Conservation (phyloP, 2,113 vertebrate species). For the Procapra przewalskii region DNA sequence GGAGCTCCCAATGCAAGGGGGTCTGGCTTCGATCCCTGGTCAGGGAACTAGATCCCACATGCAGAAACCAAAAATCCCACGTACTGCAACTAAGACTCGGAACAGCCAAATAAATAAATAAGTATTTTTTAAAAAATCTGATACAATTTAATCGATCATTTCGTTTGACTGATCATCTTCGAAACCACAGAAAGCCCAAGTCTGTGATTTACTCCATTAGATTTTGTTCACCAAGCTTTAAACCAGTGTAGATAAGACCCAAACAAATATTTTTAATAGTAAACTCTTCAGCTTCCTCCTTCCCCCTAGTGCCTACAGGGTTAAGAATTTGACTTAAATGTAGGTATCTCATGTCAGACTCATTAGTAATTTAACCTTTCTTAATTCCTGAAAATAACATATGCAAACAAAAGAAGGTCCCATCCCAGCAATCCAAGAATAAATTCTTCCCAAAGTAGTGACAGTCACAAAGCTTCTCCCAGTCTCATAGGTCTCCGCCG, state of each 20-base stretch:
- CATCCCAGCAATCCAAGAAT: background rate
- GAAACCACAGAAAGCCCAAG: slow-evolving; percentile 1
- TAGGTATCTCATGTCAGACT: slow-evolving; percentile 25
- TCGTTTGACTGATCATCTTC: background rate
- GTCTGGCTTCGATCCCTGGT: background rate
- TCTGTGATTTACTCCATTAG: slow-evolving; percentile 28
- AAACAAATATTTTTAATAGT: background rate
- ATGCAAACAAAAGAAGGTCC: slow-evolving; percentile 17
- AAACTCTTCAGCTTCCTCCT: background rate
- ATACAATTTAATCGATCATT: slow-evolving; percentile 18
- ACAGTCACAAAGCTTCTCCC: slow-evolving; percentile 3
- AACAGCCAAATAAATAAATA: background rate
- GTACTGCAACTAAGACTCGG: background rate
- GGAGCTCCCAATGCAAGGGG: background rate
- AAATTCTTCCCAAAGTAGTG: slow-evolving; percentile 1
- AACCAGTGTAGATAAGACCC: background rate
- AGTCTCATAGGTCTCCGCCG: slow-evolving; percentile 5
- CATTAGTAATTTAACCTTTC: slow-evolving; percentile 61
- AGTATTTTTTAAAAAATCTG: background rate
- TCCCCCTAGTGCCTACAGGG: background rate
- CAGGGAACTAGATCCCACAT: background rate
- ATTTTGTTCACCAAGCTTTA: slow-evolving; percentile 9
- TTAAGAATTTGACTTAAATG: slow-evolving; percentile 52
- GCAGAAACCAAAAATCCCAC: background rate
- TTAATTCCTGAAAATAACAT: slow-evolving; percentile 57